phyloP scores from a whole-genome alignment of 2,888 invertebrate genomes.

The Caradrina clavipalpis region DNA sequence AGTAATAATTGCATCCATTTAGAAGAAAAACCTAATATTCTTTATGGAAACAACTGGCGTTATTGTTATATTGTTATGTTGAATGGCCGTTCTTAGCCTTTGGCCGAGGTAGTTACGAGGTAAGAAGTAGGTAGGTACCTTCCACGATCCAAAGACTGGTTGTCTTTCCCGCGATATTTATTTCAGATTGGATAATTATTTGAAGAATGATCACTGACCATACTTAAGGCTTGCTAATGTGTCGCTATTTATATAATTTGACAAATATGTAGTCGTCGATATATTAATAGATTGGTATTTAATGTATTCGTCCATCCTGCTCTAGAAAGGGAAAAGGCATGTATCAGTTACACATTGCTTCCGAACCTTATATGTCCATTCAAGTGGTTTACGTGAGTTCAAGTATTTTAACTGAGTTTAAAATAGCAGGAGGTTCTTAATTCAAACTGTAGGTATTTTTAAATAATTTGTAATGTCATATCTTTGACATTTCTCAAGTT shows the following conservation, averaged over 20 bases:
- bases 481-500: no score
- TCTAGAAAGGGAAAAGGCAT: slow-evolving; percentile 30
- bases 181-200: slow-evolving; percentile 1
- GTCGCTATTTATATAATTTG: slow-evolving; percentile 6
- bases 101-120: no score
- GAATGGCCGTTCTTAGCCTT: no score
- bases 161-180: not conserved
- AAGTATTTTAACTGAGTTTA: not conserved
- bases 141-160: no score
- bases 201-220: not conserved
- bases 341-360: slow-evolving; percentile 34
- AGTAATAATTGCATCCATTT: no score
- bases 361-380: slow-evolving; percentile 27
- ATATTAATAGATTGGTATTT: slow-evolving; percentile 27
- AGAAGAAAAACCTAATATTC: no score
- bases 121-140: no score
- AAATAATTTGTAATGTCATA: no score
- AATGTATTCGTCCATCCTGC: slow-evolving; percentile 30
- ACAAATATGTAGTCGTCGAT: slow-evolving; percentile 11
- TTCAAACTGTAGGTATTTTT: no score
- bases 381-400: slow-evolving; percentile 3
- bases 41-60: no score
- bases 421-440: no score
- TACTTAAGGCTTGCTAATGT: not conserved
- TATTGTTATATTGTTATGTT: no score